Evolutionary conservation across 2,888 invertebrate genomes (phyloP).

Genomic region (Aleiodes testaceus): DNA sequence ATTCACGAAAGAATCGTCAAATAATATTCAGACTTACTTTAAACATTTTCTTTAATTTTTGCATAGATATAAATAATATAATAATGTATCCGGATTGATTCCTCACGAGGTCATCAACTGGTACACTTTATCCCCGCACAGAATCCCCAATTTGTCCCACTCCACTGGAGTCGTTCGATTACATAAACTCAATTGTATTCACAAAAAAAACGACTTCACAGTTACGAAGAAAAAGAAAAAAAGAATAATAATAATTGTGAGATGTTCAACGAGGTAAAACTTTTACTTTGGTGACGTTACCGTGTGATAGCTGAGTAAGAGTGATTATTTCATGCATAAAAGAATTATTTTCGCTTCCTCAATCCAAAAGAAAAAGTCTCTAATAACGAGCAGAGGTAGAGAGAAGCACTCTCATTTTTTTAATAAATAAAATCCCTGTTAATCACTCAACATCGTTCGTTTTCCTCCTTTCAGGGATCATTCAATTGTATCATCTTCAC

Average conservation of each 20-base stretch:
- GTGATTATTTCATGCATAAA: constrained; percentile 36
- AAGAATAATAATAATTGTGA: constrained; percentile 16
- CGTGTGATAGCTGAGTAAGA: constrained; percentile 45
- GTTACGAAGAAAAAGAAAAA: constrained; percentile 17
- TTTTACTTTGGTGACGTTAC: constrained; percentile 44
- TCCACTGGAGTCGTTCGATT: not conserved
- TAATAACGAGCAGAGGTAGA: not conserved
- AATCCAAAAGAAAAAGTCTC: constrained; percentile 7
- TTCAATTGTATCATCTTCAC: too few relatives aligned
- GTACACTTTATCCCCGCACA: too few relatives aligned
- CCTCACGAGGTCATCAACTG: too few relatives aligned
- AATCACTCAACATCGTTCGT: too few relatives aligned
- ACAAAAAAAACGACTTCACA: not conserved
- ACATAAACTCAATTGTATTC: not conserved
- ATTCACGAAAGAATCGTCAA: too few relatives aligned
- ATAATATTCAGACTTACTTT: too few relatives aligned
- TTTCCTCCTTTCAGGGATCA: too few relatives aligned
- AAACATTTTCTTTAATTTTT: too few relatives aligned
- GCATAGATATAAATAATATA: too few relatives aligned
- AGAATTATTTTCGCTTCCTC: constrained; percentile 23
- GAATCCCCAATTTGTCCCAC: too few relatives aligned
- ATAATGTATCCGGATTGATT: too few relatives aligned
- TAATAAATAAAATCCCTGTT: not conserved
- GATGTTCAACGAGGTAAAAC: constrained; percentile 29
- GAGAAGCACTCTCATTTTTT: not conserved